Percentiles rank a stretch among this genome's conserved stretches.
phyloP scores from a whole-genome alignment of 1,140 invertebrate genomes.

The Homarus americanus region DNA sequence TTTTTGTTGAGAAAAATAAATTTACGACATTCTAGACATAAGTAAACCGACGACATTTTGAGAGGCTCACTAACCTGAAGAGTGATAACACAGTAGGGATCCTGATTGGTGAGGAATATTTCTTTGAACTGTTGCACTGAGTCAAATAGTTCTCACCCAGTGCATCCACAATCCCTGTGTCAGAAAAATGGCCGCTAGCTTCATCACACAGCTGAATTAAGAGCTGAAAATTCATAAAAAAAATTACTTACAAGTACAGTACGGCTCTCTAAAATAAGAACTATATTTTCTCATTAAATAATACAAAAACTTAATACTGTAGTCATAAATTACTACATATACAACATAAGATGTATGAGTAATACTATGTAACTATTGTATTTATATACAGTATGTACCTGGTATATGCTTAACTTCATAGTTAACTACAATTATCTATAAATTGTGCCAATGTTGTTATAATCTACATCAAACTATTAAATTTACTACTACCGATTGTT shows the following conservation, averaged over 20 bases:
- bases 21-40: background rate
- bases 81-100: slow-evolving; percentile 37
- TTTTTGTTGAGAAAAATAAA: too few relatives aligned
- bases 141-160: slow-evolving; percentile 35
- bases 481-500: too few relatives aligned
- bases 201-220: slow-evolving; percentile 53
- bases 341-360: too few relatives aligned
- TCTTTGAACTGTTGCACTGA: slow-evolving; percentile 26
- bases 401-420: too few relatives aligned
- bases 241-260: too few relatives aligned
- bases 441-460: too few relatives aligned
- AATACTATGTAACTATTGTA: too few relatives aligned
- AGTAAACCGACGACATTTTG: too few relatives aligned
- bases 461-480: too few relatives aligned
- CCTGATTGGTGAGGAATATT: slow-evolving; percentile 31
- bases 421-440: too few relatives aligned
- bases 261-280: background rate
- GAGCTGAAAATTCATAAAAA: slow-evolving; percentile 4
- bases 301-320: background rate
- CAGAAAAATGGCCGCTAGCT: background rate
- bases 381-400: too few relatives aligned
- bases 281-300: background rate
- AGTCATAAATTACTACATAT: too few relatives aligned
- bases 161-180: slow-evolving; percentile 36
- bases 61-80: slow-evolving; percentile 20